Conservation (phyloP, 2,888 invertebrate genomes). For the Drosophila ezoana region DNA sequence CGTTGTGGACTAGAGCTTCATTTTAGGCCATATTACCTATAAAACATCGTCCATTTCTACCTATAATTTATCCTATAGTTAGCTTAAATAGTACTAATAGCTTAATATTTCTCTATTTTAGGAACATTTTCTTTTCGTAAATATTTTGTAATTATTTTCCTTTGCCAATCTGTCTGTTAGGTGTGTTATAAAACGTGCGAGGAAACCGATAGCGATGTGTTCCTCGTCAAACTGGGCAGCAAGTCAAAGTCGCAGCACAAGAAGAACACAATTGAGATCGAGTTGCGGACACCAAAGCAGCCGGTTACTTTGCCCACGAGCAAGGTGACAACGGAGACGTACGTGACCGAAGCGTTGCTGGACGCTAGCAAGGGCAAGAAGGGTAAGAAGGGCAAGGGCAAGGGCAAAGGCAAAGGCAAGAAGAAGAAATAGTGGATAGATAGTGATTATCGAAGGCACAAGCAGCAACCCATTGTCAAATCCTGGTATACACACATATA, state of each 20-base stretch:
- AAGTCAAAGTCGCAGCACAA: constrained; percentile 90
- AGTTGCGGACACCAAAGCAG: constrained; percentile 90
- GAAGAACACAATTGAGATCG: constrained; percentile 89
- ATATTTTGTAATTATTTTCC: no score
- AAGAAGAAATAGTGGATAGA: constrained; percentile 26
- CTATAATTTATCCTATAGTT: no score
- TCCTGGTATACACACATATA: background rate
- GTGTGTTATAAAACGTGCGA: constrained; percentile 84
- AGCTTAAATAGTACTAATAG: no score
- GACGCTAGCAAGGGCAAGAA: constrained; percentile 58
- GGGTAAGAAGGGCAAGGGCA: constrained; percentile 19
- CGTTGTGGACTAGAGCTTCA: no score
- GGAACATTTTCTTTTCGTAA: no score
- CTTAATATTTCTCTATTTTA: no score
- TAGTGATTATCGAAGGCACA: background rate
- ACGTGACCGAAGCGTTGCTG: constrained; percentile 87
- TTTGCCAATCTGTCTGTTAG: constrained; percentile 50
- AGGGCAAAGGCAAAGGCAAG: constrained; percentile 18
- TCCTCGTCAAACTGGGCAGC: constrained; percentile 90
- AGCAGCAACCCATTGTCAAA: background rate
- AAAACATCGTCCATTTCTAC: no score
- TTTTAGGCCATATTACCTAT: no score
- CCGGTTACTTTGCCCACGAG: constrained; percentile 87
- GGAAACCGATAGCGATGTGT: constrained; percentile 90
- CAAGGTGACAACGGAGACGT: constrained; percentile 88